Conservation (phyloP, 2,113 vertebrate genomes). For the Melanostigma gelatinosum region DNA sequence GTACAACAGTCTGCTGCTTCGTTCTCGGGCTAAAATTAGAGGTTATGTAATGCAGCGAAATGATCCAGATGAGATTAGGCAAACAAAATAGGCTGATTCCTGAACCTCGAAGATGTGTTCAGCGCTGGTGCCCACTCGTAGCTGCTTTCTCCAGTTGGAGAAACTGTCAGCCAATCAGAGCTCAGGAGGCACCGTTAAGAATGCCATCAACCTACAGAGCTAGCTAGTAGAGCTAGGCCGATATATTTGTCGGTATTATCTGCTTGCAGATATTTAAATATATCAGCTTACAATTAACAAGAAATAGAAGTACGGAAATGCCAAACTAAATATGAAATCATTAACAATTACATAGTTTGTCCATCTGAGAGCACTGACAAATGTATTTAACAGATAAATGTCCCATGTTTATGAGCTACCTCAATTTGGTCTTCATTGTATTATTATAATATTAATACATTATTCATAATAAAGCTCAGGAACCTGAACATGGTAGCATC, state of each 20-base stretch:
- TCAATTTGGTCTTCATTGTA: no score
- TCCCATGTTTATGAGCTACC: no score
- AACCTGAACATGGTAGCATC: no score
- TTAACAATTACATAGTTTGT: neutral
- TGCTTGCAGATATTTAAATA: neutral
- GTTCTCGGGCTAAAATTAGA: neutral
- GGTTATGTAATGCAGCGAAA: neutral
- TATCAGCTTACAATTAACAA: neutral
- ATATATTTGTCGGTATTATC: neutral
- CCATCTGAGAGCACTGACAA: neutral
- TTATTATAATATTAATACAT: no score
- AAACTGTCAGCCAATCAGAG: neutral
- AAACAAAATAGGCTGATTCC: neutral
- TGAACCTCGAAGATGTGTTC: slow-evolving; percentile 12
- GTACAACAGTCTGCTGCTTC: neutral
- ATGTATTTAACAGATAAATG: no score
- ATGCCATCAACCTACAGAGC: neutral
- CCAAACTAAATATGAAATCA: neutral
- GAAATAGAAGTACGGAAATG: neutral
- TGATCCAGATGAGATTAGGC: neutral
- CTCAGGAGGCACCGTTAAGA: neutral
- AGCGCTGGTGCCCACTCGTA: neutral
- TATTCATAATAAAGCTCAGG: no score
- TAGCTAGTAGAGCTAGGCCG: neutral
- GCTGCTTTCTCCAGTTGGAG: neutral